Evolutionary conservation across 2,797 vertebrate genomes (phyloP).

Genomic region (Ctenochaetus hawaiiensis): DNA sequence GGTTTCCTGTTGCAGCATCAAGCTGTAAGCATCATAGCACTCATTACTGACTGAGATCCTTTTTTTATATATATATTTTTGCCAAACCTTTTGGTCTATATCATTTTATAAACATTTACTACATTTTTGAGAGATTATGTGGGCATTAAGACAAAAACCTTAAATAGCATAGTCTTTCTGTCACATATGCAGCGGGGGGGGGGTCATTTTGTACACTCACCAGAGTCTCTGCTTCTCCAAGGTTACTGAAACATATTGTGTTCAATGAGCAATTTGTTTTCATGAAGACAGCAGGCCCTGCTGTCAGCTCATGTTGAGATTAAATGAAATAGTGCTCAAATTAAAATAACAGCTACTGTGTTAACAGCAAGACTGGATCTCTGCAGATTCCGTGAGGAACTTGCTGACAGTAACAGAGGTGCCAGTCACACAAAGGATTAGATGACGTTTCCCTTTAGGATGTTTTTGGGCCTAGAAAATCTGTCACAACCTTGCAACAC

Average conservation of each 20-base stretch:
- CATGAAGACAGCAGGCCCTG: constrained; percentile 26
- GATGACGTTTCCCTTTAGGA: constrained; percentile 12
- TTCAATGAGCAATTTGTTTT: constrained; percentile 53
- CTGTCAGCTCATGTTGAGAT: constrained; percentile 38
- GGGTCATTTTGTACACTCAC: constrained; percentile 1
- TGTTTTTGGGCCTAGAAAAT: constrained; percentile 8
- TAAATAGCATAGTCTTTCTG: constrained; percentile 8
- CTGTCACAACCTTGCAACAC: constrained; percentile 22
- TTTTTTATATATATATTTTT: constrained; percentile 30
- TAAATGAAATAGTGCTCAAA: constrained; percentile 35
- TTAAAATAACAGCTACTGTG: constrained; percentile 25
- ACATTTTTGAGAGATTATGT: constrained; percentile 20
- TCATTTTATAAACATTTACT: constrained; percentile 17
- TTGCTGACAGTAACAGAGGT: constrained; percentile 30
- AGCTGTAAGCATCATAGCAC: constrained; percentile 39
- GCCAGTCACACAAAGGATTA: constrained; percentile 32
- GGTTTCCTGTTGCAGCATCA: constrained; percentile 21
- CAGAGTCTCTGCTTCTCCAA: constrained; percentile 8
- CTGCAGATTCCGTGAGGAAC: constrained; percentile 24
- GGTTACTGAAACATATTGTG: constrained; percentile 41
- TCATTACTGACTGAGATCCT: constrained; percentile 27
- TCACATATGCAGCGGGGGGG: background rate
- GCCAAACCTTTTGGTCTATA: constrained; percentile 15
- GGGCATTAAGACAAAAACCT: constrained; percentile 3
- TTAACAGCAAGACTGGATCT: background rate